Percentiles rank a stretch among this genome's conserved stretches.
Evolutionary conservation across 2,113 vertebrate genomes (phyloP).

Genomic region (Numida meleagris): DNA sequence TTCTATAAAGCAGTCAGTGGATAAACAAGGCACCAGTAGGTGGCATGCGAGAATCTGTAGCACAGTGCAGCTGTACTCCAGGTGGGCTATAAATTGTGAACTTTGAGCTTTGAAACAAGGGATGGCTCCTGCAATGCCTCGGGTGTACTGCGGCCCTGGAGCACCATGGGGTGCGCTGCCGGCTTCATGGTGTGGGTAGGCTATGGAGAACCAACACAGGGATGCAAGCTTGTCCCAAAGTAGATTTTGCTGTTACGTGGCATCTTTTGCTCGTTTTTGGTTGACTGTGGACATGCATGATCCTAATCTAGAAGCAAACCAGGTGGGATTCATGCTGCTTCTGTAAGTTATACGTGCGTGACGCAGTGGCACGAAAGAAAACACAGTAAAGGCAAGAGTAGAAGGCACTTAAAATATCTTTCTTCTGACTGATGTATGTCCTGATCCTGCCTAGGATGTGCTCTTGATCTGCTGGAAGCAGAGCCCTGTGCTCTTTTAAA

Average conservation of each 20-base stretch:
- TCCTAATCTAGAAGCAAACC: background rate
- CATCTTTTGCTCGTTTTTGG: background rate
- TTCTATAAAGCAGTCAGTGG: background rate
- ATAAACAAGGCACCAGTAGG: slow-evolving; percentile 53
- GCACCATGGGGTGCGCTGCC: background rate
- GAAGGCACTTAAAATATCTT: background rate
- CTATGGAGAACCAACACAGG: background rate
- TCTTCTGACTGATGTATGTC: background rate
- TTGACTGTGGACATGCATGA: accelerated
- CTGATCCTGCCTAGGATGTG: background rate
- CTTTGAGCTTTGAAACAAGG: background rate
- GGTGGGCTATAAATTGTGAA: background rate
- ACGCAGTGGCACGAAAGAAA: background rate
- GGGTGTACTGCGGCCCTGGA: background rate
- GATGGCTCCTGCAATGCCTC: background rate
- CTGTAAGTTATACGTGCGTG: background rate
- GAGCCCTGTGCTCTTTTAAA: background rate
- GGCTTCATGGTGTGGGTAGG: accelerated
- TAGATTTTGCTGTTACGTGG: background rate
- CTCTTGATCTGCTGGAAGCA: background rate
- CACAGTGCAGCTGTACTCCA: background rate
- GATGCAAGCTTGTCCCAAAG: background rate
- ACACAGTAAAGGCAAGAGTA: background rate
- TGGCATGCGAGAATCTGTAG: slow-evolving; percentile 59
- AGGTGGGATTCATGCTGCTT: background rate